phyloP scores from a whole-genome alignment of 2,888 invertebrate species.

The Bedellia somnulentella region DNA sequence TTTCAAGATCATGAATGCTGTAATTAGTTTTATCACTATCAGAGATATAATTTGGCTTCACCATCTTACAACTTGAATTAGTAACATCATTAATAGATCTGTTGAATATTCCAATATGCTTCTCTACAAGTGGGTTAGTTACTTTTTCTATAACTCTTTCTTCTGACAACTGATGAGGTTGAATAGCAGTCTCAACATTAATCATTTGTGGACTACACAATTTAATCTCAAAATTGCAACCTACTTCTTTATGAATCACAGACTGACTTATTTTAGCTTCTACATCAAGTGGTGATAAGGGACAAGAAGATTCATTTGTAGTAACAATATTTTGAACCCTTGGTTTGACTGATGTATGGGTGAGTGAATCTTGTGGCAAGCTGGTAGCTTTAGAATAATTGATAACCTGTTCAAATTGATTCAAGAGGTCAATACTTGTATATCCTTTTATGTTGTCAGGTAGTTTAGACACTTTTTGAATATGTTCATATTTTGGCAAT shows the following conservation, averaged over 20 bases:
- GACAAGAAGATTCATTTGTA: constrained; percentile 17
- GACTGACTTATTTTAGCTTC: constrained; percentile 58
- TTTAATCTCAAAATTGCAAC: constrained; percentile 56
- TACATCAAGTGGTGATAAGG: constrained; percentile 49
- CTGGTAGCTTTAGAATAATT: constrained; percentile 32
- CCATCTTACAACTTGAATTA: constrained; percentile 38
- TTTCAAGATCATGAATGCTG: constrained; percentile 42
- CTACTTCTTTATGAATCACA: constrained; percentile 55
- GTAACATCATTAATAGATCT: constrained; percentile 1
- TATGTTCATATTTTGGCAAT: constrained; percentile 51
- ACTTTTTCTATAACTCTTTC: constrained; percentile 49
- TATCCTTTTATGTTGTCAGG: constrained; percentile 57
- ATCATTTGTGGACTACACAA: constrained; percentile 55
- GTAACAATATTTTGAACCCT: not conserved
- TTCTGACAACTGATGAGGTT: constrained; percentile 31
- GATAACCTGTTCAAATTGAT: constrained; percentile 51
- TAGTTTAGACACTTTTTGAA: constrained; percentile 51
- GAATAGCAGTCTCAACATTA: constrained; percentile 42
- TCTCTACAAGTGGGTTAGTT: constrained; percentile 26
- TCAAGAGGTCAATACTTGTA: constrained; percentile 42
- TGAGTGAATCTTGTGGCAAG: constrained; percentile 16
- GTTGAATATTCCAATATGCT: not conserved
- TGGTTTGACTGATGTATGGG: constrained; percentile 15
- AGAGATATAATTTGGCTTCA: constrained; percentile 20
- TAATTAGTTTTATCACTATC: constrained; percentile 31